Percentiles rank a stretch among this genome's conserved stretches.
Conservation (phyloP, 2,113 vertebrate species). For the Coturnix japonica region DNA sequence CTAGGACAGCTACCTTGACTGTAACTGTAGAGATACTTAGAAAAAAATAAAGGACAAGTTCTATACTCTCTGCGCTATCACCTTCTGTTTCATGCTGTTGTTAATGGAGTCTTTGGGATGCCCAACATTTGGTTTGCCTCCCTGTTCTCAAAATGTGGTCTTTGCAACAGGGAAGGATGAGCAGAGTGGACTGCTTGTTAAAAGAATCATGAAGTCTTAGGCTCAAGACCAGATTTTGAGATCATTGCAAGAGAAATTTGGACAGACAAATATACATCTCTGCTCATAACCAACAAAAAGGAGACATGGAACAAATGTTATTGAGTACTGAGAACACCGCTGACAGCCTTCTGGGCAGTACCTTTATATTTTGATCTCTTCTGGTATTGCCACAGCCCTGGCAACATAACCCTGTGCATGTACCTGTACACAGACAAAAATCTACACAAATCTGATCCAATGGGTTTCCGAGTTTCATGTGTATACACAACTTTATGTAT, state of each 20-base stretch:
- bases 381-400: background rate
- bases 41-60: background rate
- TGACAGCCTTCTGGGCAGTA: background rate
- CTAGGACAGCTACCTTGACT: background rate
- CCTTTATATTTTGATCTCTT: background rate
- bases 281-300: background rate
- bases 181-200: background rate
- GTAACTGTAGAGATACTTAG: background rate
- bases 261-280: background rate
- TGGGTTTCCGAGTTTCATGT: rapidly evolving
- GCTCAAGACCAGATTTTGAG: background rate
- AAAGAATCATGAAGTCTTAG: background rate
- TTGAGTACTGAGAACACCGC: background rate
- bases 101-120: background rate
- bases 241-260: background rate
- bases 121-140: background rate
- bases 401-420: background rate
- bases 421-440: background rate
- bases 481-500: background rate
- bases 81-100: background rate
- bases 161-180: background rate
- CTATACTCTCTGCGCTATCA: background rate
- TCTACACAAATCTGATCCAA: background rate
- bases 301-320: background rate
- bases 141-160: background rate